Evolutionary conservation across 2,888 invertebrate genomes (phyloP).

Genomic region (Meliscaeva auricollis): DNA sequence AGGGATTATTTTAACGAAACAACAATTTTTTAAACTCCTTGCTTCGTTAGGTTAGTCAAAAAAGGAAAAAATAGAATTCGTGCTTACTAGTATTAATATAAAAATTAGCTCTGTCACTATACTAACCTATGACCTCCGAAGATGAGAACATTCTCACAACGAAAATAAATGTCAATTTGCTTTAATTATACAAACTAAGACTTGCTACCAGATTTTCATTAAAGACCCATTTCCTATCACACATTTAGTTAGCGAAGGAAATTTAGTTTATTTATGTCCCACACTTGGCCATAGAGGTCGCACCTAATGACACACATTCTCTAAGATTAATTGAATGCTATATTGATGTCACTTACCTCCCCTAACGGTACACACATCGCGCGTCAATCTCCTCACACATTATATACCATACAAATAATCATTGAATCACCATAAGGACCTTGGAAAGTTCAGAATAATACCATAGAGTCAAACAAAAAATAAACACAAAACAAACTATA

Average conservation of each 20-base stretch:
- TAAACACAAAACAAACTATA: not conserved
- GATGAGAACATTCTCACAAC: too few species aligned
- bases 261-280: not conserved
- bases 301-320: constrained; percentile 13
- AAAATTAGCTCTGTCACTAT: too few species aligned
- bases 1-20: too few species aligned
- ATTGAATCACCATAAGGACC: not conserved
- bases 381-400: not conserved
- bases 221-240: not conserved
- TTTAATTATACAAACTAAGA: too few species aligned
- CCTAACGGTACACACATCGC: not conserved
- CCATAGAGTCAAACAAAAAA: not conserved
- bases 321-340: constrained; percentile 12
- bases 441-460: not conserved
- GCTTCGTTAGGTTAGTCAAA: too few species aligned
- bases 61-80: too few species aligned
- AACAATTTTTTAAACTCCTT: too few species aligned
- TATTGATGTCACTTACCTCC: constrained; percentile 23
- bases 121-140: too few species aligned
- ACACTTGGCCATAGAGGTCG: constrained; percentile 16
- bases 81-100: too few species aligned
- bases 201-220: not conserved
- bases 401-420: not conserved
- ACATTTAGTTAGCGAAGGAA: not conserved
- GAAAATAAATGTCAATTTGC: too few species aligned